phyloP scores from a whole-genome alignment of 2,888 invertebrate species.

The Parnassius orleans region DNA sequence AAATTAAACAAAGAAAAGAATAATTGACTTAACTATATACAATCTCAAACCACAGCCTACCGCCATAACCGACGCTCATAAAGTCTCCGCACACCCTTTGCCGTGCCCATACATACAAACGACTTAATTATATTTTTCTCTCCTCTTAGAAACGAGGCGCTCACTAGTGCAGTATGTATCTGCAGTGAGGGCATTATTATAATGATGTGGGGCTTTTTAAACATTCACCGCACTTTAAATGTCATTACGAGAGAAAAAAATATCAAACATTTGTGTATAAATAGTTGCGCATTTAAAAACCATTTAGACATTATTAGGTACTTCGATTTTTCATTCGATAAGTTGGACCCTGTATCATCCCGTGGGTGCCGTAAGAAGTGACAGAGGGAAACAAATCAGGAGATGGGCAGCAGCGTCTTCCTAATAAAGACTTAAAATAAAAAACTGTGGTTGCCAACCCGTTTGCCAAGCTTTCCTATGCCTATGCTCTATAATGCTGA shows the following conservation, averaged over 20 bases:
- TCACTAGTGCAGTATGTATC: constrained; percentile 32
- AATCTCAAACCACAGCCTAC: background rate
- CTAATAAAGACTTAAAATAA: too few species aligned
- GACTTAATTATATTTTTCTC: constrained; percentile 66
- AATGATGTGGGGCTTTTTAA: constrained; percentile 30
- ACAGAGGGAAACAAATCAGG: too few species aligned
- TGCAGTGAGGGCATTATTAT: constrained; percentile 33
- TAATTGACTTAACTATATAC: too few species aligned
- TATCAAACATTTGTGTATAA: constrained; percentile 1
- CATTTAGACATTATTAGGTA: background rate
- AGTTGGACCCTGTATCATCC: background rate
- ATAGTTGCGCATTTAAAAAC: constrained; percentile 1
- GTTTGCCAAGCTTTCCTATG: too few species aligned
- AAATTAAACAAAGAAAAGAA: too few species aligned
- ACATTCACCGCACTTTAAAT: constrained; percentile 13
- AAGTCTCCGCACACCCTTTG: constrained; percentile 52
- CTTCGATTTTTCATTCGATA: constrained; percentile 7
- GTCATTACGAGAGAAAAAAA: constrained; percentile 11
- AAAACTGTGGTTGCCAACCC: too few species aligned
- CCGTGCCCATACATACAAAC: constrained; percentile 72
- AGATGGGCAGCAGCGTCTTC: too few species aligned
- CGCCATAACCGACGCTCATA: constrained; percentile 33
- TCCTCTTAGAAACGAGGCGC: constrained; percentile 30
- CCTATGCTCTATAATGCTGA: too few species aligned
- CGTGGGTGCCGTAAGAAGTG: too few species aligned